Percentiles rank a stretch among this genome's conserved stretches.
Evolutionary conservation across 1,140 invertebrate species (phyloP).

Genomic region (Anagrus nilaparvatae): DNA sequence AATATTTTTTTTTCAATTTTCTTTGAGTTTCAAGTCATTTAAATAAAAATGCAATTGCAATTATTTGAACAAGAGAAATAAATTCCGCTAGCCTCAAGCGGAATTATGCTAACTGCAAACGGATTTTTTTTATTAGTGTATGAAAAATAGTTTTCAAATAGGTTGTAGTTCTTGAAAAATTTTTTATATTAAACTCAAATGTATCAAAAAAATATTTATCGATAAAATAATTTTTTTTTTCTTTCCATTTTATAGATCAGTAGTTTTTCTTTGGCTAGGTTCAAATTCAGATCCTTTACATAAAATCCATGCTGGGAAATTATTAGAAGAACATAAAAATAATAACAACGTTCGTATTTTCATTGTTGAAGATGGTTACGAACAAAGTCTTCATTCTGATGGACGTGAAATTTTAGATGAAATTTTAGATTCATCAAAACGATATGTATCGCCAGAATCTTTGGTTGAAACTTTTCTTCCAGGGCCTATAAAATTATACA

Average conservation of each 20-base stretch:
- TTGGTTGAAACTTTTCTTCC: slow-evolving; percentile 25
- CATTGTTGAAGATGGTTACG: slow-evolving; percentile 78
- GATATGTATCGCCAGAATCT: slow-evolving; percentile 49
- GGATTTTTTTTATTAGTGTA: too few species aligned
- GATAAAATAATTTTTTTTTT: too few species aligned
- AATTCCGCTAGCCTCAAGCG: too few species aligned
- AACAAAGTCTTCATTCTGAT: slow-evolving; percentile 54
- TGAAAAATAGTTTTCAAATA: too few species aligned
- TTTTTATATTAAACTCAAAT: too few species aligned
- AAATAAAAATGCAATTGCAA: too few species aligned
- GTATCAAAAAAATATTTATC: too few species aligned
- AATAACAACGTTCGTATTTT: slow-evolving; percentile 47
- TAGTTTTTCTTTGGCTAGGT: slow-evolving; percentile 38
- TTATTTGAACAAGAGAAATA: too few species aligned
- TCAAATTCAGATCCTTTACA: slow-evolving; percentile 32
- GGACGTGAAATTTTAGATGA: slow-evolving; percentile 59
- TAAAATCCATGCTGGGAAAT: slow-evolving; percentile 33
- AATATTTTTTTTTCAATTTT: too few species aligned
- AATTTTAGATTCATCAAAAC: slow-evolving; percentile 54
- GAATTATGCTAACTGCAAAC: too few species aligned
- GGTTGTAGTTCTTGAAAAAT: too few species aligned
- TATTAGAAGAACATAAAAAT: slow-evolving; percentile 29
- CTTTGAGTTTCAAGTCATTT: too few species aligned
- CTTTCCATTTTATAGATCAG: slow-evolving; percentile 19
- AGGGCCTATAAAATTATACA: slow-evolving; percentile 48